Percentiles rank a stretch among this genome's conserved stretches.
Conservation (phyloP, 1,140 invertebrate species). For the Drosophila melanogaster region DNA sequence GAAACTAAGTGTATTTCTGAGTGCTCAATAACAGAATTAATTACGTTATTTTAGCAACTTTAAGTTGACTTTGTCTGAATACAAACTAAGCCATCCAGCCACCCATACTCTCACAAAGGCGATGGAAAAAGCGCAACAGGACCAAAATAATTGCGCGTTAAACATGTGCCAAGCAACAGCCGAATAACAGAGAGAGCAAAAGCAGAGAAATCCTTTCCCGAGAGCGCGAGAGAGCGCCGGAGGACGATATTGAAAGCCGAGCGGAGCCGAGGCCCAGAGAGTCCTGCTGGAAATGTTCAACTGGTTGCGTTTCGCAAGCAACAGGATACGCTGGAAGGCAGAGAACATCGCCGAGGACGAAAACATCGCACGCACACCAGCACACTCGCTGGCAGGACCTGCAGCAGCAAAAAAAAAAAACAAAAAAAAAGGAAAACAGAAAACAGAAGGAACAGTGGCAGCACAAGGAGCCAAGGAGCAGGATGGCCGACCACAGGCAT, state of each 20-base stretch:
- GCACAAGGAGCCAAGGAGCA: slow-evolving; percentile 2
- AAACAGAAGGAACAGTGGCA: neutral
- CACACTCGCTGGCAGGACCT: slow-evolving; percentile 10
- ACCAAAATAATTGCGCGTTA: slow-evolving; percentile 83
- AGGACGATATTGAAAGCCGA: slow-evolving; percentile 61
- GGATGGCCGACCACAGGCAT: slow-evolving; percentile 21
- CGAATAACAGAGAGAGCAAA: slow-evolving; percentile 18
- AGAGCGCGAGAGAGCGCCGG: slow-evolving; percentile 15
- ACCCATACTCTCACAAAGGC: slow-evolving; percentile 18
- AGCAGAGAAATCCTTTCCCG: slow-evolving; percentile 8
- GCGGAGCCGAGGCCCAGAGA: slow-evolving; percentile 47
- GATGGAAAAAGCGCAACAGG: slow-evolving; percentile 76
- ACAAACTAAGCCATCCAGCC: slow-evolving; percentile 39
- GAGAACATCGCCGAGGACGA: slow-evolving; percentile 59
- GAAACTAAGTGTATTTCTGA: neutral
- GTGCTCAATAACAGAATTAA: slow-evolving; percentile 22
- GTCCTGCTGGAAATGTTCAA: slow-evolving; percentile 73
- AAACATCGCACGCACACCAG: slow-evolving; percentile 61
- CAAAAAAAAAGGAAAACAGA: neutral
- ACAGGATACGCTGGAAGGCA: slow-evolving; percentile 78
- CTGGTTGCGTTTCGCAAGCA: slow-evolving; percentile 80
- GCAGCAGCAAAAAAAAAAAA: slow-evolving; percentile 30
- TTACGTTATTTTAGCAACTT: slow-evolving; percentile 33
- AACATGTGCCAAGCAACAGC: slow-evolving; percentile 77
- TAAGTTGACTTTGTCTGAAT: slow-evolving; percentile 25